These are phyloP conservation scores for Synchiropus splendidus DNA, from an alignment of 2,113 vertebrate species.

Conservation along the genomic window DNA sequence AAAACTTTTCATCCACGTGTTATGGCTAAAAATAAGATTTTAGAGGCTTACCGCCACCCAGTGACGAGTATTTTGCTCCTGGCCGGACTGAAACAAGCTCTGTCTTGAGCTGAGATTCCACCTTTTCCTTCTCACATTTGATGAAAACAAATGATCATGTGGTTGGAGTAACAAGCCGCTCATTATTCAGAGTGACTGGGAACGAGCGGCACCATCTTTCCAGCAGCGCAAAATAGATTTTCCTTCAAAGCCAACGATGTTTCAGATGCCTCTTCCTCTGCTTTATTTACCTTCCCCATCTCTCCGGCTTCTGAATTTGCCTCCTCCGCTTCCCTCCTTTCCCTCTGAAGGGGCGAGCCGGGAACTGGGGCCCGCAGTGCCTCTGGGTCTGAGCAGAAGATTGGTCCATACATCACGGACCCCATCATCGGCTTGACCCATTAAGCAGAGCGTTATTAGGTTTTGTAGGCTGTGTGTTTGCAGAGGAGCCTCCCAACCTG, in stretches of 20 bases:
- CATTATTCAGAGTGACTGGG: no score
- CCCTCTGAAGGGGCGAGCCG: neutral
- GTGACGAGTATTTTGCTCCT: no score
- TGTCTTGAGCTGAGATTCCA: neutral
- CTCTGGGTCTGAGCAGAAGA: conserved; percentile 35
- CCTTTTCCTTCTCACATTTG: neutral
- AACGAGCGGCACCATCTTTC: no score
- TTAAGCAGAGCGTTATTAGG: conserved; percentile 36
- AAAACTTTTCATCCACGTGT: no score
- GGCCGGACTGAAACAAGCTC: no score
- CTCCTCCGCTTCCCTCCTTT: neutral
- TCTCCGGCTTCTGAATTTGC: neutral
- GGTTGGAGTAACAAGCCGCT: neutral
- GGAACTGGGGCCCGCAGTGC: conserved; percentile 11
- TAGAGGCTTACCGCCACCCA: no score
- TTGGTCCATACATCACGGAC: conserved; percentile 49
- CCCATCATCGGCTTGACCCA: conserved; percentile 35
- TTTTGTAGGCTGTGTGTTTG: conserved; percentile 34
- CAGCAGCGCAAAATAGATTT: conserved; percentile 1
- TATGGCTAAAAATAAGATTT: no score
- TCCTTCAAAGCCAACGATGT: neutral
- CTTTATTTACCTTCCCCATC: neutral
- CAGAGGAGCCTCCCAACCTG: conserved; percentile 22
- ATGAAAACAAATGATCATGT: conserved; percentile 1
- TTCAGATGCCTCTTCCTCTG: conserved; percentile 2